Conservation (phyloP, 1,140 invertebrate genomes). For the Leguminivora glycinivorella region DNA sequence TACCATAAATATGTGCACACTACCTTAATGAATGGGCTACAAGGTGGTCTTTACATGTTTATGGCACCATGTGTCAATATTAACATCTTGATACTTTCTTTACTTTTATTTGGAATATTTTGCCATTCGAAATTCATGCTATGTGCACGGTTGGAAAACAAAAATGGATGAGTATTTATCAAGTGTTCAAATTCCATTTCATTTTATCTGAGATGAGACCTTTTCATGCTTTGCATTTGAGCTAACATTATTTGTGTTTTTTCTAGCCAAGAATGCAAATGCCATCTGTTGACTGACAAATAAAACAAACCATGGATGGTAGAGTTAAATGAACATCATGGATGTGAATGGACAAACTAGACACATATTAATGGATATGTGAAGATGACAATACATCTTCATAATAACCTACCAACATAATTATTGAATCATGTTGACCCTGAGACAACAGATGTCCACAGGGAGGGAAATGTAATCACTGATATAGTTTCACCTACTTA, state of each 20-base stretch:
- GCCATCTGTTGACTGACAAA: slow-evolving; percentile 6
- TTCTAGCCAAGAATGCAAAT: slow-evolving; percentile 35
- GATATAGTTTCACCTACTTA: slow-evolving; percentile 67
- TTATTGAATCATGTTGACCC: slow-evolving; percentile 63
- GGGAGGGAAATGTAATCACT: slow-evolving; percentile 77
- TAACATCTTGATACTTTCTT: background rate
- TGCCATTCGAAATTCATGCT: slow-evolving; percentile 43
- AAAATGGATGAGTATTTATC: slow-evolving; percentile 25
- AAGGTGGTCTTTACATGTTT: too few relatives aligned
- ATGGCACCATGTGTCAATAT: background rate
- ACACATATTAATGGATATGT: slow-evolving; percentile 37
- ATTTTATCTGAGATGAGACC: slow-evolving; percentile 20
- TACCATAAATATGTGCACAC: background rate
- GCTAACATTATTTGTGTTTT: slow-evolving; percentile 52
- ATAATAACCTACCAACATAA: slow-evolving; percentile 50
- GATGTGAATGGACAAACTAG: slow-evolving; percentile 46
- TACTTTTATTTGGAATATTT: background rate
- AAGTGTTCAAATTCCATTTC: slow-evolving; percentile 22
- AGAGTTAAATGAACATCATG: slow-evolving; percentile 64
- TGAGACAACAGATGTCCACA: slow-evolving; percentile 55
- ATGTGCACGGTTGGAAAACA: slow-evolving; percentile 46
- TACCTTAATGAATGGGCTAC: background rate
- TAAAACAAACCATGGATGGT: slow-evolving; percentile 66
- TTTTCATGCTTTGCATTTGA: slow-evolving; percentile 24
- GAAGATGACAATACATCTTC: slow-evolving; percentile 47